Conservation (phyloP, 2,797 vertebrate genomes). For the Sphenopsis melanotis region DNA sequence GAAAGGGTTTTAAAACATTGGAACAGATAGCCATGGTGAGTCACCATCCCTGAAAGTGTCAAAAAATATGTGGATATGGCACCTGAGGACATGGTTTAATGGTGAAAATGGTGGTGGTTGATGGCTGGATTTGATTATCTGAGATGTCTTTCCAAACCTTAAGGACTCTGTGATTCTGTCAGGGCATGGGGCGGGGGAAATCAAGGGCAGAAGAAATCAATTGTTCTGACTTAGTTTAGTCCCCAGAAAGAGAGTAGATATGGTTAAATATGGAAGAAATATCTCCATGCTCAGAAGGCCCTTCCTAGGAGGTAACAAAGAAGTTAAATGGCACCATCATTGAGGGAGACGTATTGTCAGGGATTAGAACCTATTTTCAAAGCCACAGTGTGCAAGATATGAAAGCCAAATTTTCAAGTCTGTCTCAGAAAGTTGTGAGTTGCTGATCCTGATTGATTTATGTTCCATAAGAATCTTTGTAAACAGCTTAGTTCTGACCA, state of each 20-base stretch:
- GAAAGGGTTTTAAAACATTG: background rate
- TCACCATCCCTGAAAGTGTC: background rate
- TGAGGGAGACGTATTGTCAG: background rate
- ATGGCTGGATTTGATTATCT: background rate
- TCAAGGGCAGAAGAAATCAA: background rate
- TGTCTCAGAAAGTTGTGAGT: background rate
- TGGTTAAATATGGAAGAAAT: background rate
- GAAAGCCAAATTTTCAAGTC: background rate
- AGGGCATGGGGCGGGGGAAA: rapidly evolving
- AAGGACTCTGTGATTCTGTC: background rate
- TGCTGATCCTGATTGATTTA: background rate
- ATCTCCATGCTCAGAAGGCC: background rate
- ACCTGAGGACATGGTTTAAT: background rate
- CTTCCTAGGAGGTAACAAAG: background rate
- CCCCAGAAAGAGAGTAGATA: background rate
- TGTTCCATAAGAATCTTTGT: background rate
- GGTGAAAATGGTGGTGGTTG: background rate
- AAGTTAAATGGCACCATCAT: background rate
- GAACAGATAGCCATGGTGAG: background rate
- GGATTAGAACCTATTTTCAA: background rate
- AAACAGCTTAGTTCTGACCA: background rate
- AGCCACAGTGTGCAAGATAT: background rate
- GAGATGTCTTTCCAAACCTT: background rate
- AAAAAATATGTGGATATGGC: background rate
- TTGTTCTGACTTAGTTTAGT: background rate